Evolutionary conservation across 2,113 vertebrate species (phyloP).

Genomic region (Catharus bicknelli): DNA sequence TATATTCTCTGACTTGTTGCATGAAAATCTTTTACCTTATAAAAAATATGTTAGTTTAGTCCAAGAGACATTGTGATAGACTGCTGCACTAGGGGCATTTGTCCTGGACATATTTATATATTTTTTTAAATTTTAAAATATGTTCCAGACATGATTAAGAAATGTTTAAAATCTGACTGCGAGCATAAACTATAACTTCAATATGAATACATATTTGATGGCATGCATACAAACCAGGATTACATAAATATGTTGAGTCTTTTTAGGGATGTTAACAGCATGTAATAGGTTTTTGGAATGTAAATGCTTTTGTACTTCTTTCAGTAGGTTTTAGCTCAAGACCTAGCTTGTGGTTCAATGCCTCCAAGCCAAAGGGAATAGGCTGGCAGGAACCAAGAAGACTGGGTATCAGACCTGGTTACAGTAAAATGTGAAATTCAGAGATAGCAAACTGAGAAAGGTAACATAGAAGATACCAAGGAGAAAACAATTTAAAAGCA

Average conservation of each 20-base stretch:
- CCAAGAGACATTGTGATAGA: not conserved
- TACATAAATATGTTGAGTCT: not conserved
- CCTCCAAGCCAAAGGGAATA: not conserved
- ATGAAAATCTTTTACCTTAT: not conserved
- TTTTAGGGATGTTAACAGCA: not conserved
- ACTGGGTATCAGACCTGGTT: not conserved
- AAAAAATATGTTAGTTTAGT: not conserved
- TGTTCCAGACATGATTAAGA: not conserved
- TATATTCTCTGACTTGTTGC: not conserved
- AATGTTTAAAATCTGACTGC: not conserved
- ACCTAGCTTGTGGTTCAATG: not conserved
- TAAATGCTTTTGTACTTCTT: not conserved
- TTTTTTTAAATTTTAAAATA: not conserved
- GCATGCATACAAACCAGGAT: not conserved
- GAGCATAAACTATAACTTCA: not conserved
- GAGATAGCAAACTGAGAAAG: not conserved
- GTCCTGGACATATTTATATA: not conserved
- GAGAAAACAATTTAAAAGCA: slow-evolving; percentile 3
- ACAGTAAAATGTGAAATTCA: not conserved
- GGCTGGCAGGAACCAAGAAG: not conserved
- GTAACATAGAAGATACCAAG: not conserved
- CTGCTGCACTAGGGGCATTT: not conserved
- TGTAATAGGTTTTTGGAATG: not conserved
- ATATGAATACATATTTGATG: not conserved
- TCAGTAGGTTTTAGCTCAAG: not conserved